Base-by-base conservation (phyloP, 2,113 vertebrate species). In the Alethe castanea region DNA sequence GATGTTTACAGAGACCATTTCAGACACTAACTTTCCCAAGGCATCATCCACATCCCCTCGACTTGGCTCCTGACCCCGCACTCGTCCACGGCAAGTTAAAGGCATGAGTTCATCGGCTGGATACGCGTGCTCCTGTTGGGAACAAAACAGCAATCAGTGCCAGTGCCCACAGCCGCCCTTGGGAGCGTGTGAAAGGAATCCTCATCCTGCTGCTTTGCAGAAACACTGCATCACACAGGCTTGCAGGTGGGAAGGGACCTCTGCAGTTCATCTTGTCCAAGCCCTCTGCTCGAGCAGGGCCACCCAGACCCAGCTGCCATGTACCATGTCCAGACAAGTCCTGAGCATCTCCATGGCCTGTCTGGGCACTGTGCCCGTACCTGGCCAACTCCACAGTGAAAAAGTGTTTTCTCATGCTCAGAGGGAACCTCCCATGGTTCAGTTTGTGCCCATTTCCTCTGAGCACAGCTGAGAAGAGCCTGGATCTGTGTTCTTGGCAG, bases 101-200 rank as follows among this genome's bases (percentile, higher is more conserved):
- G 99, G 99, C 99, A 99, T 99, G 90, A 99, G 98, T 96, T 99
- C 99, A 87, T 99, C 99, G 29, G 99, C 99, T 95, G 99, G 99
- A 93, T 99, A 99, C 1, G 99, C 99, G 76, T 99, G 99, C 97
- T 99, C 98, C 99, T 99, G 88, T 35, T 40, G 67, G 96, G 81
- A 92, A 94, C 95, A 78, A 90, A 85, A 45, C 44, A 60, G 31
- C 8, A 57, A 7, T 44, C 13, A 33, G 50, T 81, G 19, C 42
- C 11, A 67, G 40, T 8, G 61, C 23, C 16, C 57, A 65, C 11
- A 72, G 62, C 36, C 36, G 19, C 38, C 12, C 53, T 0, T 17
- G 36, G 44, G 44, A 59, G 44, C 78, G 5, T 54, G 9, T 19
- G 3, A 44, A 80, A 86, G 44, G 26, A 57, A 88, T 28, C 17